phyloP scores from a whole-genome alignment of 2,797 vertebrate species.

The Passerculus sandwichensis region DNA sequence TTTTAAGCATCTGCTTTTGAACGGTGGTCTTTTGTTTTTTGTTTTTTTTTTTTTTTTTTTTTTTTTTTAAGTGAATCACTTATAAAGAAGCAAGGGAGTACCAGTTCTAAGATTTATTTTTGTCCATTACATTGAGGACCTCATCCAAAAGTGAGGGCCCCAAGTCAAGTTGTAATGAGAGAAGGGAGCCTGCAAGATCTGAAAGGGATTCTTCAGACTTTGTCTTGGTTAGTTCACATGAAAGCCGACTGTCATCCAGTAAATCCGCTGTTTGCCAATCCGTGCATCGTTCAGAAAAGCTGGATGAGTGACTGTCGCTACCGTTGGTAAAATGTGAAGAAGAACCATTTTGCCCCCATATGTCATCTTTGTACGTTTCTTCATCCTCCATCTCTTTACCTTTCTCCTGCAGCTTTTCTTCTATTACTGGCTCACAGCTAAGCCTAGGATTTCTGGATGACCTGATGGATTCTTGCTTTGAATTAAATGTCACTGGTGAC shows the following conservation, averaged over 20 bases:
- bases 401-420: constrained; percentile 87
- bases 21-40: background rate
- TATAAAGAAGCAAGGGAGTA: constrained; percentile 20
- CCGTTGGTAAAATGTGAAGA: constrained; percentile 80
- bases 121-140: constrained; percentile 98
- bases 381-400: constrained; percentile 78
- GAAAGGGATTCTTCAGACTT: constrained; percentile 87
- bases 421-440: constrained; percentile 82
- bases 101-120: constrained; percentile 77
- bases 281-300: constrained; percentile 83
- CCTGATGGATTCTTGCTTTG: constrained; percentile 84
- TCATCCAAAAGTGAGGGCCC: constrained; percentile 98
- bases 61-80: constrained; percentile 18
- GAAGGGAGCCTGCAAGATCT: constrained; percentile 89
- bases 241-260: constrained; percentile 84
- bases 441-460: constrained; percentile 79
- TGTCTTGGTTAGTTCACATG: constrained; percentile 84
- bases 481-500: constrained; percentile 85
- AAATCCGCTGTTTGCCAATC: constrained; percentile 91
- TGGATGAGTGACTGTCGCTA: constrained; percentile 85
- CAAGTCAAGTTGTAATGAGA: constrained; percentile 94
- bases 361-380: constrained; percentile 77
- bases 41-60: background rate
- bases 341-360: constrained; percentile 77
- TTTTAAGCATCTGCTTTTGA: constrained; percentile 37